These are phyloP conservation scores for Cyclargus thomasi DNA, from an alignment of 1,140 invertebrate genomes.

Conservation along the genomic window DNA sequence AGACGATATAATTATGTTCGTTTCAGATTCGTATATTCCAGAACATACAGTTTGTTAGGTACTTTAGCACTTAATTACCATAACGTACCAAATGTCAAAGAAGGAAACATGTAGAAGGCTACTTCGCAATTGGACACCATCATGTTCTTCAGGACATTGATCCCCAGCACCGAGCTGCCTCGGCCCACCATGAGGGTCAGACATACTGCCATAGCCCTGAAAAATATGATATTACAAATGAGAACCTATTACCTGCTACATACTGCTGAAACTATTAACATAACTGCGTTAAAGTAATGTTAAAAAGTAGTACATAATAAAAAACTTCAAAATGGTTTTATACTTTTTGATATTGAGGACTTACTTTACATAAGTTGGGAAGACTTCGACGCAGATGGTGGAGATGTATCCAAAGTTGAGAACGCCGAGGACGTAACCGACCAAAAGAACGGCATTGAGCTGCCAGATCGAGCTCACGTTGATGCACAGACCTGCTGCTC, in stretches of 20 bases:
- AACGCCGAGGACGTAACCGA: slow-evolving; percentile 36
- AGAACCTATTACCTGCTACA: too few species aligned
- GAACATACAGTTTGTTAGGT: neutral
- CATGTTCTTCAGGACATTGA: slow-evolving; percentile 55
- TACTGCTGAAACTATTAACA: too few species aligned
- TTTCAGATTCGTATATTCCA: neutral
- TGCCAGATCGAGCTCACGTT: slow-evolving; percentile 39
- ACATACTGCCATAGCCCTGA: slow-evolving; percentile 68
- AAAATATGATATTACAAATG: slow-evolving; percentile 20
- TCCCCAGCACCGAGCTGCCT: slow-evolving; percentile 54
- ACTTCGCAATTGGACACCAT: slow-evolving; percentile 49
- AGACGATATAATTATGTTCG: neutral
- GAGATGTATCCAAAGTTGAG: slow-evolving; percentile 52
- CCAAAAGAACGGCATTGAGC: slow-evolving; percentile 40
- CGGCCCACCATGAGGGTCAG: slow-evolving; percentile 63
- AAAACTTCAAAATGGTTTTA: too few species aligned
- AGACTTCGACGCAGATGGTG: slow-evolving; percentile 51
- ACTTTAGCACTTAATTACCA: neutral
- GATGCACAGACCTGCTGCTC: slow-evolving; percentile 38
- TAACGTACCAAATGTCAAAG: slow-evolving; percentile 47
- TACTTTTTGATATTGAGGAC: too few species aligned
- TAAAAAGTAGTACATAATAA: too few species aligned
- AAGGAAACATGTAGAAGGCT: slow-evolving; percentile 56
- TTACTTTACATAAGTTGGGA: slow-evolving; percentile 62
- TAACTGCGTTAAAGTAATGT: too few species aligned